phyloP scores from a whole-genome alignment of 2,113 vertebrate genomes.

The Nibea coibor region DNA sequence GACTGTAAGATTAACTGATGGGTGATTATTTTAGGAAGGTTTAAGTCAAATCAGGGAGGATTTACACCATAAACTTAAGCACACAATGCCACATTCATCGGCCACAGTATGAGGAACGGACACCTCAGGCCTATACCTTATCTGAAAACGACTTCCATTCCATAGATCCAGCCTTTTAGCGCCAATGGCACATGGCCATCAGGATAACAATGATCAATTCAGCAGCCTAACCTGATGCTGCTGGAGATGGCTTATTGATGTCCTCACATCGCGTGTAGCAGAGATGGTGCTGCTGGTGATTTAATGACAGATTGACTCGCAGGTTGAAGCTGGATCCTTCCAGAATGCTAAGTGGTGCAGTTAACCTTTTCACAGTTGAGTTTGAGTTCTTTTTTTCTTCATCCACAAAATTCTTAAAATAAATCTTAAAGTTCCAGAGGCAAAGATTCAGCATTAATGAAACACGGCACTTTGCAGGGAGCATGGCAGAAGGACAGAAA shows the following conservation, averaged over 20 bases:
- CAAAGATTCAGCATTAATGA: constrained; percentile 10
- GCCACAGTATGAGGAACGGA: constrained; percentile 1
- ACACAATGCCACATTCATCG: background rate
- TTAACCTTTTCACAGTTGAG: constrained; percentile 49
- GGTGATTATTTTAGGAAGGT: background rate
- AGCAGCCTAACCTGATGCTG: constrained; percentile 50
- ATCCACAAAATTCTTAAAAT: background rate
- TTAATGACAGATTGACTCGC: constrained; percentile 65
- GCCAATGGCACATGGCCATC: constrained; percentile 65
- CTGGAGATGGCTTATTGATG: constrained; percentile 76
- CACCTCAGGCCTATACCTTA: constrained; percentile 2
- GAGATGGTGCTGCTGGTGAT: constrained; percentile 54
- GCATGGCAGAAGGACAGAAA: background rate
- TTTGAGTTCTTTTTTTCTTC: background rate
- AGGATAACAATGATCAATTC: constrained; percentile 73
- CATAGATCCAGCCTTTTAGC: constrained; percentile 50
- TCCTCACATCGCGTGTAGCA: constrained; percentile 47
- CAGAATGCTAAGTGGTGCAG: constrained; percentile 56
- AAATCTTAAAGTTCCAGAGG: constrained; percentile 4
- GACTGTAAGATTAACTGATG: background rate
- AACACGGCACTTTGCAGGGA: background rate
- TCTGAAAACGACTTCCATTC: constrained; percentile 39
- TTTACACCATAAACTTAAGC: background rate
- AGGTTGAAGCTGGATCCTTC: constrained; percentile 45
- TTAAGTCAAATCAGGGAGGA: constrained; percentile 3